Conservation (phyloP, 2,888 invertebrate species). For the Macaria liturata region DNA sequence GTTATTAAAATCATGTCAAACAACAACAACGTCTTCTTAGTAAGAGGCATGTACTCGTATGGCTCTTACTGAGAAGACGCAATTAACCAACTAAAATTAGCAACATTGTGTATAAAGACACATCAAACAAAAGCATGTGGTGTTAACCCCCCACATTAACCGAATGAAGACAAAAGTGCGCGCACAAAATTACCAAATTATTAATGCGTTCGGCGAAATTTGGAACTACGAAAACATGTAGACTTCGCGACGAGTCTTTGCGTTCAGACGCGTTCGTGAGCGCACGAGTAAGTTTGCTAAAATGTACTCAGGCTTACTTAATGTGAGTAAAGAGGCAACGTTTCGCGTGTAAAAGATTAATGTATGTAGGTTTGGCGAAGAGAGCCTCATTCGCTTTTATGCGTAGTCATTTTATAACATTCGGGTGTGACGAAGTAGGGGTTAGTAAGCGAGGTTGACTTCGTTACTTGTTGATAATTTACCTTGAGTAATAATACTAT, state of each 20-base stretch:
- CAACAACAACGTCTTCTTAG: too few species aligned
- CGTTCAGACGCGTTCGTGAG: too few species aligned
- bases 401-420: constrained; percentile 9
- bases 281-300: constrained; percentile 2
- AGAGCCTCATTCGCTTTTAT: constrained; percentile 12
- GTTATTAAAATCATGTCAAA: too few species aligned
- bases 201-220: too few species aligned
- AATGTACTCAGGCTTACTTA: constrained; percentile 28
- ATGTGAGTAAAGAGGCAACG: constrained; percentile 24
- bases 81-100: background rate
- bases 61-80: too few species aligned
- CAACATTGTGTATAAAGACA: constrained; percentile 5
- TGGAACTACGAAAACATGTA: too few species aligned
- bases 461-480: too few species aligned
- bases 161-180: constrained; percentile 16
- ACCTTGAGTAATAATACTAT: too few species aligned
- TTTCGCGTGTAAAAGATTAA: constrained; percentile 34
- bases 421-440: background rate
- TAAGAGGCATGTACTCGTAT: too few species aligned
- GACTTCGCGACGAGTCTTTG: too few species aligned
- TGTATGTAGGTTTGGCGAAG: constrained; percentile 23
- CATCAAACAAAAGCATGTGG: constrained; percentile 9
- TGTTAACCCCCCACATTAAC: constrained; percentile 9
- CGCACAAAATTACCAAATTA: too few species aligned
- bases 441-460: too few species aligned